A percentile compares a stretch with the other conserved stretches of the same genome.
These are phyloP conservation scores for Drosophila basisetae DNA, from an alignment of 2,888 invertebrate species.

Conservation along the genomic window DNA sequence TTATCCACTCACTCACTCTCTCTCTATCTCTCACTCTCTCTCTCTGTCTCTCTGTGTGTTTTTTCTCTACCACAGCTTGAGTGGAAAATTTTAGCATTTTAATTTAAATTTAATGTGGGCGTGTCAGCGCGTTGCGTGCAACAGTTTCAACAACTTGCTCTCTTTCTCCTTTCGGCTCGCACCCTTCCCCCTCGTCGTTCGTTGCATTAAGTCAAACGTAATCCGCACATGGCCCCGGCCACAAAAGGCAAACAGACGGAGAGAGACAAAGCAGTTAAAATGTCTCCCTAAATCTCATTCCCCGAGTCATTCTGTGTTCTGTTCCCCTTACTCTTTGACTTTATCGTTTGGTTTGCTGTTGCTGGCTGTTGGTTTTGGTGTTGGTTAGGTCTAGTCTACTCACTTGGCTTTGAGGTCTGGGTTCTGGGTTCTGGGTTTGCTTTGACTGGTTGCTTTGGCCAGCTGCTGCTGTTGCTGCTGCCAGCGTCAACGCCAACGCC, in stretches of 20 bases:
- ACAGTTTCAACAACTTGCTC: slow-evolving; percentile 60
- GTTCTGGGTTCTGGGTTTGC: slow-evolving; percentile 55
- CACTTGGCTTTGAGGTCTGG: slow-evolving; percentile 23
- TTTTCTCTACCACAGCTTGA: slow-evolving; percentile 50
- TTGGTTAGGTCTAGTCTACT: slow-evolving; percentile 71
- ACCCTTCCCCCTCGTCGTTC: neutral
- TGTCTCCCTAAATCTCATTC: slow-evolving; percentile 35
- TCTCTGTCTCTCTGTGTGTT: slow-evolving; percentile 1
- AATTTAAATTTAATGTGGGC: slow-evolving; percentile 81
- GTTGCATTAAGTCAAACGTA: slow-evolving; percentile 83
- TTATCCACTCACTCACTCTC: neutral
- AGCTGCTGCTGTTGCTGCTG: slow-evolving; percentile 16
- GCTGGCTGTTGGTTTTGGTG: slow-evolving; percentile 74
- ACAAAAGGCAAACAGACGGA: slow-evolving; percentile 59
- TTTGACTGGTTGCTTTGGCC: slow-evolving; percentile 62
- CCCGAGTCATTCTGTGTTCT: neutral
- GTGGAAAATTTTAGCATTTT: slow-evolving; percentile 80
- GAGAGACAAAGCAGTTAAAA: slow-evolving; percentile 64
- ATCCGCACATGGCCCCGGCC: slow-evolving; percentile 80
- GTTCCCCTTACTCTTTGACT: slow-evolving; percentile 73
- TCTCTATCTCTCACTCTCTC: neutral
- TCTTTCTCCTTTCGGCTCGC: neutral
- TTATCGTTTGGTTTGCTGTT: slow-evolving; percentile 59
- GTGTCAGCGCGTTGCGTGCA: slow-evolving; percentile 71
- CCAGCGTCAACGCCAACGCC: slow-evolving; percentile 17